phyloP scores from a whole-genome alignment of 2,888 invertebrate species.

The Argynnis bischoffii region DNA sequence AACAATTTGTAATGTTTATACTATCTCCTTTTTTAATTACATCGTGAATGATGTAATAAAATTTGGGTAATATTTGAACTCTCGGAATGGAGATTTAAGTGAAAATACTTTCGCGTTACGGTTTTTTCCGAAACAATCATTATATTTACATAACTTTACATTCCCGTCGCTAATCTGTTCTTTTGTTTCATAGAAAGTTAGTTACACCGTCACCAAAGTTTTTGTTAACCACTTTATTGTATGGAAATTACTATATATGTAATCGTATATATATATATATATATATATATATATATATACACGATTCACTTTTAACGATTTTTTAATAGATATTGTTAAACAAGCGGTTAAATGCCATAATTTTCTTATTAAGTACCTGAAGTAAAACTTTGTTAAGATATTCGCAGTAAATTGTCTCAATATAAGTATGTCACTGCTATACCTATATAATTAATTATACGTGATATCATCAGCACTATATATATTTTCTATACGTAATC shows the following conservation, averaged over 20 bases:
- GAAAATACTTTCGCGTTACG: constrained; percentile 23
- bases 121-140: constrained; percentile 14
- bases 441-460: not conserved
- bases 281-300: too few species aligned
- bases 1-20: too few species aligned
- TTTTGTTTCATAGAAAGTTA: constrained; percentile 33
- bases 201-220: constrained; percentile 3
- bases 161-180: constrained; percentile 33
- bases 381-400: too few species aligned
- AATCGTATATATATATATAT: too few species aligned
- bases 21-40: too few species aligned
- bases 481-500: constrained; percentile 1
- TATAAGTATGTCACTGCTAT: not conserved
- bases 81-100: constrained; percentile 15
- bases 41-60: not conserved
- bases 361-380: too few species aligned
- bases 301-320: not conserved
- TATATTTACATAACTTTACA: constrained; percentile 29
- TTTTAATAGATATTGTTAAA: not conserved
- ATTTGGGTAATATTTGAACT: constrained; percentile 3
- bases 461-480: constrained; percentile 7
- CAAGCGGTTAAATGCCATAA: too few species aligned
- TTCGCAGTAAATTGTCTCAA: not conserved
- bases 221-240: constrained; percentile 17
- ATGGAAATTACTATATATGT: constrained; percentile 1